These are phyloP conservation scores for Asteroscopus sphinx DNA, from an alignment of 2,888 invertebrate genomes.

Conservation along the genomic window DNA sequence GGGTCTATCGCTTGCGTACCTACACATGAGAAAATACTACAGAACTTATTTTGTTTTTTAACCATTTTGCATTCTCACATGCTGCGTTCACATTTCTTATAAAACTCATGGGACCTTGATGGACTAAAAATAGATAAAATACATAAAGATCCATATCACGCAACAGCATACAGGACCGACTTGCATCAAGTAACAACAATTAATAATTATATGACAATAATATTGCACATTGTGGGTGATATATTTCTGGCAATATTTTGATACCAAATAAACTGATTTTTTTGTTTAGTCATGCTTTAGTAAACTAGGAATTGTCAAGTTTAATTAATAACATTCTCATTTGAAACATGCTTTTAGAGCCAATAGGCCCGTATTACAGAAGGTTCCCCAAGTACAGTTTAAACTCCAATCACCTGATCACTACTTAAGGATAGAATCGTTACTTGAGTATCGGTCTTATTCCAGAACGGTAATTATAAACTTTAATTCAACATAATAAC, in stretches of 20 bases:
- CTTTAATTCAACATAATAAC: no score
- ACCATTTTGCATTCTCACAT: conserved; percentile 9
- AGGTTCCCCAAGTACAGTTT: no score
- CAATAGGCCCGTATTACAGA: not conserved
- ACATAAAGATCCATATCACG: conserved; percentile 11
- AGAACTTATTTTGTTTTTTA: not conserved
- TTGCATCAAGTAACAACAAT: conserved; percentile 20
- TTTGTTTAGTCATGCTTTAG: not conserved
- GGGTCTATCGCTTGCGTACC: not conserved
- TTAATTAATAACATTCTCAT: not conserved
- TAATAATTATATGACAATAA: conserved; percentile 9
- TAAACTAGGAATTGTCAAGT: not conserved
- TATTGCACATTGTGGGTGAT: conserved; percentile 11
- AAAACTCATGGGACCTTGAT: conserved; percentile 13
- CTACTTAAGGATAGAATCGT: no score
- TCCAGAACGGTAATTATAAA: no score
- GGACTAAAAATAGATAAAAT: conserved; percentile 21
- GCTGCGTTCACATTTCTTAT: conserved; percentile 5
- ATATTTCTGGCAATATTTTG: conserved; percentile 11
- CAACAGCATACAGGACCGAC: conserved; percentile 13
- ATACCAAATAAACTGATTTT: conserved; percentile 1
- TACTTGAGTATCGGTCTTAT: no score
- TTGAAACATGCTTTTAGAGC: not conserved
- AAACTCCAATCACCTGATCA: no score
- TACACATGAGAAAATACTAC: conserved; percentile 1